Evolutionary conservation across 2,797 vertebrate genomes (phyloP).

Genomic region (Onychomys arenicola): DNA sequence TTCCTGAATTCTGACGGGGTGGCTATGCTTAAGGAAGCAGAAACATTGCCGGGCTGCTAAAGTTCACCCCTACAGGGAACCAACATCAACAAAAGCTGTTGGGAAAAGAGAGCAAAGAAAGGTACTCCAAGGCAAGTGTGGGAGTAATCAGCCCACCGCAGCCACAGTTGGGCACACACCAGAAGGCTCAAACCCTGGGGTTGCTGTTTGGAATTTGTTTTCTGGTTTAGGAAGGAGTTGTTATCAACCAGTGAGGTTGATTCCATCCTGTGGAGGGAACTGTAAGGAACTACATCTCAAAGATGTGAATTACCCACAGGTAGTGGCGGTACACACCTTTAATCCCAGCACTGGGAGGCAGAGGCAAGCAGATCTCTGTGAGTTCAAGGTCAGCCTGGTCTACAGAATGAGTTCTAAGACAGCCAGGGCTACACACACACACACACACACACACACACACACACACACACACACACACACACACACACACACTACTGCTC

Average conservation of each 20-base stretch:
- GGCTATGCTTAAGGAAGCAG: neutral
- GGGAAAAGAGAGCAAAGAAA: neutral
- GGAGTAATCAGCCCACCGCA: neutral
- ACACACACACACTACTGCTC: too few relatives aligned
- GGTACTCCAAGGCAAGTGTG: neutral
- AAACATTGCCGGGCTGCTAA: neutral
- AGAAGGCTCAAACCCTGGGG: neutral
- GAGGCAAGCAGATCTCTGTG: neutral
- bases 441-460: too few relatives aligned
- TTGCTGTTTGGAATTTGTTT: neutral
- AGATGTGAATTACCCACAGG: neutral
- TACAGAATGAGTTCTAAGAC: too few relatives aligned
- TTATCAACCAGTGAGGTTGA: neutral
- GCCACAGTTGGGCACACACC: neutral
- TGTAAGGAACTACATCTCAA: neutral
- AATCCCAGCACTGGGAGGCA: neutral
- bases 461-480: too few relatives aligned
- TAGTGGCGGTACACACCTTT: neutral
- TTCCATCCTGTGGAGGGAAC: neutral
- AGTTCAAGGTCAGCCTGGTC: neutral
- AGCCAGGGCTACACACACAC: too few relatives aligned
- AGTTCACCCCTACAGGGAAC: conserved; percentile 25
- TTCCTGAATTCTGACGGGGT: neutral
- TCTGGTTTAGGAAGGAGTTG: too few relatives aligned
- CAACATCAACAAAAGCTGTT: conserved; percentile 23